A percentile compares a stretch with the other conserved stretches of the same genome.
phyloP scores from a whole-genome alignment of 2,113 vertebrate genomes.

The Microtus ochrogaster region DNA sequence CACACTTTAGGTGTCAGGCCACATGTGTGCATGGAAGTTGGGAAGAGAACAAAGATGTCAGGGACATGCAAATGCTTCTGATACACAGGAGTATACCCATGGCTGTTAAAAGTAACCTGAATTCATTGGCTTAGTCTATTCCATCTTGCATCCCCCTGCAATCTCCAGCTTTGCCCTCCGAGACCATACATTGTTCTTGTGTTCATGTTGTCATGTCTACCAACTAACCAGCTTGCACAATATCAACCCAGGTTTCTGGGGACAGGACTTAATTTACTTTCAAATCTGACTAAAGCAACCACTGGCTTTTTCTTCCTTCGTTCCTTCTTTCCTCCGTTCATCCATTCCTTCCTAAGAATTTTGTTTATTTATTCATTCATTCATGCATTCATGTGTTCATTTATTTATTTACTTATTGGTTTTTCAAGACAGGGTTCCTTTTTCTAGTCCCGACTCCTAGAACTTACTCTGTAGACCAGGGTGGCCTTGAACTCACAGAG shows the following conservation, averaged over 20 bases:
- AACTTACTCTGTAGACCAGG: not conserved
- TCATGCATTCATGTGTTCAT: no score
- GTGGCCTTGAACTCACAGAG: not conserved
- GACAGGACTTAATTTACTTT: not conserved
- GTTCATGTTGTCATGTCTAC: not conserved
- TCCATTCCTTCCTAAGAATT: not conserved
- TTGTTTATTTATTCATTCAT: not conserved
- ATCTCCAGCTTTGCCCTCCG: not conserved
- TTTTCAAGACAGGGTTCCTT: not conserved
- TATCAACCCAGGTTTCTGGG: not conserved
- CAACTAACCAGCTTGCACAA: not conserved
- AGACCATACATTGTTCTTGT: not conserved
- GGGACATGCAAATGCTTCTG: not conserved
- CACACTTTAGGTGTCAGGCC: not conserved
- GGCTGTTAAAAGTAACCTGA: not conserved
- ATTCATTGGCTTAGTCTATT: not conserved
- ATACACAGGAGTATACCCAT: not conserved
- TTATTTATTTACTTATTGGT: not conserved
- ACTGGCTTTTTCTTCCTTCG: not conserved
- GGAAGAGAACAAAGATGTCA: not conserved
- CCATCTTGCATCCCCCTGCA: not conserved
- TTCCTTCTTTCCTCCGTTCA: not conserved
- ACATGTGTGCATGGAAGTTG: not conserved
- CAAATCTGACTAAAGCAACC: not conserved
- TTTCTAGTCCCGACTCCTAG: not conserved